Evolutionary conservation across 2,797 vertebrate species (phyloP).

Genomic region (Eulemur mongoz): DNA sequence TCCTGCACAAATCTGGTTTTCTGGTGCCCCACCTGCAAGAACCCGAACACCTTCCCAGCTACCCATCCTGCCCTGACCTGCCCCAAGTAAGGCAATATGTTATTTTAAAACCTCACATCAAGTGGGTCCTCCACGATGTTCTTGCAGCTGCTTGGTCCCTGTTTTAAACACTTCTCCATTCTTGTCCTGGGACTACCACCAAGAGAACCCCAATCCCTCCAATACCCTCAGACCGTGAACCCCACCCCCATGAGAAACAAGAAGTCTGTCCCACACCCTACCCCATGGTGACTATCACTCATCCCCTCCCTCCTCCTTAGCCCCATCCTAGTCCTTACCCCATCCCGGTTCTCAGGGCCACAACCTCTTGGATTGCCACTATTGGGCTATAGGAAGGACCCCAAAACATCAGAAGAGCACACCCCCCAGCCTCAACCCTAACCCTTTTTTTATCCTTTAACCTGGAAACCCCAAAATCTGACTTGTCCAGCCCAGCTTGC

Average conservation of each 20-base stretch:
- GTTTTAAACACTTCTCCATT: no score
- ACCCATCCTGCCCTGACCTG: not conserved
- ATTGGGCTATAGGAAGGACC: no score
- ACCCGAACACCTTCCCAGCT: not conserved
- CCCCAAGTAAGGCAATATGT: no score
- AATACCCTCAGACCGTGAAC: not conserved
- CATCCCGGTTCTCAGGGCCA: not conserved
- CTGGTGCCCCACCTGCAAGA: no score
- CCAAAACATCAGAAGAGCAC: no score
- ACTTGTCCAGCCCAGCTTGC: not conserved
- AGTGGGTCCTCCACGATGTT: not conserved
- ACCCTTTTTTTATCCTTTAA: not conserved
- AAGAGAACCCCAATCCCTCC: not conserved
- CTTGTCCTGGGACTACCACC: not conserved
- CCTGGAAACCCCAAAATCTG: not conserved
- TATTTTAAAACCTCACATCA: not conserved
- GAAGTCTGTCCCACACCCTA: rapidly evolving
- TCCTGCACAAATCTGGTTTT: not conserved
- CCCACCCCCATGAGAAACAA: not conserved
- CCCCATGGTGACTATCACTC: not conserved
- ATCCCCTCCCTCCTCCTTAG: not conserved
- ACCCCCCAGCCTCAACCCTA: not conserved
- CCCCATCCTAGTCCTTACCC: not conserved
- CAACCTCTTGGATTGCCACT: not conserved
- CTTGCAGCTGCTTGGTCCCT: not conserved